Conservation (phyloP, 2,113 vertebrate genomes). For the Scomber colias region DNA sequence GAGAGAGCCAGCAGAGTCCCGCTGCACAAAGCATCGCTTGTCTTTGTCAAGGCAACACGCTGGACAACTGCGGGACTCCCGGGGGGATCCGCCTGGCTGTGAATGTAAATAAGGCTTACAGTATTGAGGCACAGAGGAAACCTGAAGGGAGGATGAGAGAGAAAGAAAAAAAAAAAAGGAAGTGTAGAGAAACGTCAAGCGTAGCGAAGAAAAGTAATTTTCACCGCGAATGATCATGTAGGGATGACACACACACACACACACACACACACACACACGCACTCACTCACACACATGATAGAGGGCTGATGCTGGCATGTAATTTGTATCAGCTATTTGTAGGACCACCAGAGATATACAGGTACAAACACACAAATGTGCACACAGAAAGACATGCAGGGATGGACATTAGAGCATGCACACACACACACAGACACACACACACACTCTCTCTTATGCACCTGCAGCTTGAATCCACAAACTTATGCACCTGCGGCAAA, state of each 20-base stretch:
- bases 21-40: conserved; percentile 55
- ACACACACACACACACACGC: not conserved
- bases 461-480: conserved; percentile 27
- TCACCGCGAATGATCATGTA: conserved; percentile 68
- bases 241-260: conserved; percentile 18
- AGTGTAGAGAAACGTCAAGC: conserved; percentile 42
- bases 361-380: conserved; percentile 17
- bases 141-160: conserved; percentile 52
- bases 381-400: not conserved
- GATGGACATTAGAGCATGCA: not conserved
- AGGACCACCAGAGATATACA: conserved; percentile 47
- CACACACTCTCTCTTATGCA: not conserved
- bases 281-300: not conserved
- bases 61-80: conserved; percentile 54
- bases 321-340: conserved; percentile 61
- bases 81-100: conserved; percentile 49
- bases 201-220: conserved; percentile 78
- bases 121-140: conserved; percentile 55
- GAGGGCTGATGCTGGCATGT: conserved; percentile 36
- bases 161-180: conserved; percentile 11
- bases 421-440: not conserved
- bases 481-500: not conserved
- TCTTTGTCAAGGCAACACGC: conserved; percentile 61
- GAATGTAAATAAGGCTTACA: conserved; percentile 80
- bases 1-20: conserved; percentile 31